A percentile compares a stretch with the other conserved stretches of the same genome.
Evolutionary conservation across 2,888 invertebrate genomes (phyloP).

Genomic region (Germaria angustata): DNA sequence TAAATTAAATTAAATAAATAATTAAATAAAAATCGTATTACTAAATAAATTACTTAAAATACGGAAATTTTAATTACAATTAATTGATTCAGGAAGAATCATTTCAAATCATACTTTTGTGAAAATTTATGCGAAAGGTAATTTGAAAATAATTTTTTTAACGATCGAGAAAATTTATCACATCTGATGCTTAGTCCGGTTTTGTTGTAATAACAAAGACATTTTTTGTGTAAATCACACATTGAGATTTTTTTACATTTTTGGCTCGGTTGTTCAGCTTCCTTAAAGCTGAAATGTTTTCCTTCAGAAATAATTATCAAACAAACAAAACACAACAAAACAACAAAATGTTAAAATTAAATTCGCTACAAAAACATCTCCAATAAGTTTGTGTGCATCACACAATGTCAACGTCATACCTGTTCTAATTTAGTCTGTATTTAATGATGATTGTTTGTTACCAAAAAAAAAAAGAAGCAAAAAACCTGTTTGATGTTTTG

Average conservation of each 20-base stretch:
- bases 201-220: not conserved
- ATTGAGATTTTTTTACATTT: not conserved
- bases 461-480: not conserved
- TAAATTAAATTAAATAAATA: too few relatives aligned
- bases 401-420: conserved; percentile 6
- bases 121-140: not conserved
- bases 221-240: conserved; percentile 14
- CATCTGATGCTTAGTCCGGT: conserved; percentile 39
- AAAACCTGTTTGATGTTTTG: conserved; percentile 43
- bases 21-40: too few relatives aligned
- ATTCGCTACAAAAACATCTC: conserved; percentile 8
- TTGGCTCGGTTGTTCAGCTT: not conserved
- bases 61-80: not conserved
- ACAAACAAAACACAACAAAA: too few relatives aligned
- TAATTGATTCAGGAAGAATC: conserved; percentile 22
- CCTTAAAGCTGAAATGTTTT: conserved; percentile 5
- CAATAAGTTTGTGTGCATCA: conserved; percentile 22
- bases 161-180: not conserved
- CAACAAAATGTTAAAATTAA: not conserved
- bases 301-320: not conserved
- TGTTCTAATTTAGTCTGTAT: conserved; percentile 12
- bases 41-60: not conserved
- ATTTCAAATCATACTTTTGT: conserved; percentile 6
- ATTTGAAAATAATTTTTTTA: not conserved
- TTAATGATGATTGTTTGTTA: conserved; percentile 6